Evolutionary conservation across 2,797 vertebrate species (phyloP).

Genomic region (Sitta carolinensis): DNA sequence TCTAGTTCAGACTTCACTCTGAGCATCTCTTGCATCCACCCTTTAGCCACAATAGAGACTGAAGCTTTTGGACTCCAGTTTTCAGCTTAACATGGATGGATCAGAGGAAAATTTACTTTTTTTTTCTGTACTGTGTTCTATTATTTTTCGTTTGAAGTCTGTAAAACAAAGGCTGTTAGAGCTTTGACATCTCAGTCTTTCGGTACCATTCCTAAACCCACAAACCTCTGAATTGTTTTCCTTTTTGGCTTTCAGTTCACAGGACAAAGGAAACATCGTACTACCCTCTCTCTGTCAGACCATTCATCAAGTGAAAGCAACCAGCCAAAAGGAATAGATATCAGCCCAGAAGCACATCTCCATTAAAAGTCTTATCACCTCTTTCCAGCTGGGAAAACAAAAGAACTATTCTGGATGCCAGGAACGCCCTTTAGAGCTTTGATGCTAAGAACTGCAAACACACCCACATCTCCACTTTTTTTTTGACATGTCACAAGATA

Average conservation of each 20-base stretch:
- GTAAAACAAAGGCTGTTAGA: background rate
- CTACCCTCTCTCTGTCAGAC: background rate
- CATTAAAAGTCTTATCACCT: background rate
- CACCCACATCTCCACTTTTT: background rate
- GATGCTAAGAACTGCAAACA: background rate
- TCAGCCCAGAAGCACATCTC: background rate
- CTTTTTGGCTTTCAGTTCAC: background rate
- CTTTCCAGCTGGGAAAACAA: constrained; percentile 28
- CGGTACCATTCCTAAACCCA: background rate
- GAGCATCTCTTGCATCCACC: background rate
- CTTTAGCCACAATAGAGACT: background rate
- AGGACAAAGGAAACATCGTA: background rate
- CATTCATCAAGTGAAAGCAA: background rate
- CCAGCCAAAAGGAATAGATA: background rate
- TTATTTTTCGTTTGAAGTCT: background rate
- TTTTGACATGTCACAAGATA: background rate
- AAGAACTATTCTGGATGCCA: background rate
- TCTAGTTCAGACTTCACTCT: background rate
- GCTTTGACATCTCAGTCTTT: background rate
- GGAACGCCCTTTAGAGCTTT: background rate
- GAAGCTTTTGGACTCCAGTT: background rate
- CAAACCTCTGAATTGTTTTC: background rate
- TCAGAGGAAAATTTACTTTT: background rate
- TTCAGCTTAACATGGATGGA: background rate
- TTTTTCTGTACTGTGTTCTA: background rate